A percentile compares a stretch with the other conserved stretches of the same genome.
Evolutionary conservation across 2,113 vertebrate species (phyloP).

Genomic region (Poeciliopsis turrubarensis): DNA sequence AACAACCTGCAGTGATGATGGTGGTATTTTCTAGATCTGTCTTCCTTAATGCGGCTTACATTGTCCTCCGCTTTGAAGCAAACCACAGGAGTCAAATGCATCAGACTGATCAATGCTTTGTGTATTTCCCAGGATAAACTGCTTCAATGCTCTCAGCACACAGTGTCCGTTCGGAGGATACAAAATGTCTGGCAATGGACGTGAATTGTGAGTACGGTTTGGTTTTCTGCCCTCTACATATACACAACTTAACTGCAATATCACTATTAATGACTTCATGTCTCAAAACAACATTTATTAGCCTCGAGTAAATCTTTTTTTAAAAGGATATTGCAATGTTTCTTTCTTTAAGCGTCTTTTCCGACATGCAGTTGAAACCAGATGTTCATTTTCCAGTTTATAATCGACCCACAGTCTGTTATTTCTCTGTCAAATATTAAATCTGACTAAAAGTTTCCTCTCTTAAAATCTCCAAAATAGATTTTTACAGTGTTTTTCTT

Average conservation of each 20-base stretch:
- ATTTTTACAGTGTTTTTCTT: too few relatives aligned
- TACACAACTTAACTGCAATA: constrained; percentile 46
- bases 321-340: constrained; percentile 43
- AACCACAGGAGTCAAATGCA: constrained; percentile 23
- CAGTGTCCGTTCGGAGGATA: constrained; percentile 99
- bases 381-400: neutral
- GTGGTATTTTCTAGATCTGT: constrained; percentile 22
- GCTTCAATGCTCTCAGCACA: constrained; percentile 97
- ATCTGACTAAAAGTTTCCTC: too few relatives aligned
- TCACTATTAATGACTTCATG: constrained; percentile 50
- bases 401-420: neutral
- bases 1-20: constrained; percentile 14
- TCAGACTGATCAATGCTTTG: constrained; percentile 67
- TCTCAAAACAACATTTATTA: constrained; percentile 51
- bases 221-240: constrained; percentile 33
- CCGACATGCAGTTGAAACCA: neutral
- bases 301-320: constrained; percentile 39
- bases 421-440: neutral
- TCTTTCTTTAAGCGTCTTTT: constrained; percentile 6
- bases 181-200: constrained; percentile 99
- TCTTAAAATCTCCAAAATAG: too few relatives aligned
- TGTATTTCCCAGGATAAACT: constrained; percentile 92
- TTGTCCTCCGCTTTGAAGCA: constrained; percentile 25
- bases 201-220: constrained; percentile 94
- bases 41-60: constrained; percentile 27